Conservation (phyloP, 2,888 invertebrate genomes). For the Polydrusus cervinus region DNA sequence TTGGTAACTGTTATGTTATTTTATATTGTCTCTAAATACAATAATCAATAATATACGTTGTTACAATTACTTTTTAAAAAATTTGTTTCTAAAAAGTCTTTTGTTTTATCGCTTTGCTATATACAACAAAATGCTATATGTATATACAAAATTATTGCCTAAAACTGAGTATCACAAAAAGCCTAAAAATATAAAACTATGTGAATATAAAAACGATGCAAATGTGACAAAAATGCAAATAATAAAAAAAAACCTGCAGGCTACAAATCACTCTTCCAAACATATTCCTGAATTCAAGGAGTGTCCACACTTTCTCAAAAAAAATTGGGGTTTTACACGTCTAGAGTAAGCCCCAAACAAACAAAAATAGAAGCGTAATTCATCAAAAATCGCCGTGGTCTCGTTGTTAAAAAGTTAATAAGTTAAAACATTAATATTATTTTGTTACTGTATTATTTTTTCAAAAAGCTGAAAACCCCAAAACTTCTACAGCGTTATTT, state of each 20-base stretch:
- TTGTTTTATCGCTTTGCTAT: slow-evolving; percentile 26
- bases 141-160: slow-evolving; percentile 44
- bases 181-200: slow-evolving; percentile 43
- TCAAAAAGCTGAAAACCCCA: slow-evolving; percentile 62
- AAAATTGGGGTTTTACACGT: background rate
- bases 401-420: slow-evolving; percentile 47
- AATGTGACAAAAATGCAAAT: too few species aligned
- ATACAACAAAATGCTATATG: slow-evolving; percentile 41
- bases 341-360: slow-evolving; percentile 22
- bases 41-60: too few species aligned
- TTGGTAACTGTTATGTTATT: too few species aligned
- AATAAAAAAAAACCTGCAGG: slow-evolving; percentile 43
- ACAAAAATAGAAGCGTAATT: too few species aligned
- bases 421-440: slow-evolving; percentile 46
- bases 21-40: too few species aligned
- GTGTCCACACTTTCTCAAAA: slow-evolving; percentile 14
- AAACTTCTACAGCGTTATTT: slow-evolving; percentile 61
- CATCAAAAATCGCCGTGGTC: slow-evolving; percentile 48
- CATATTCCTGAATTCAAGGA: slow-evolving; percentile 16
- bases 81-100: slow-evolving; percentile 26
- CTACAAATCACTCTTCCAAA: slow-evolving; percentile 43
- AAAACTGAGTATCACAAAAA: slow-evolving; percentile 41
- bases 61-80: too few species aligned
- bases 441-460: slow-evolving; percentile 44
- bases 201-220: slow-evolving; percentile 42